Conservation (phyloP, 2,888 invertebrate species). For the Monoplex corrugatus region DNA sequence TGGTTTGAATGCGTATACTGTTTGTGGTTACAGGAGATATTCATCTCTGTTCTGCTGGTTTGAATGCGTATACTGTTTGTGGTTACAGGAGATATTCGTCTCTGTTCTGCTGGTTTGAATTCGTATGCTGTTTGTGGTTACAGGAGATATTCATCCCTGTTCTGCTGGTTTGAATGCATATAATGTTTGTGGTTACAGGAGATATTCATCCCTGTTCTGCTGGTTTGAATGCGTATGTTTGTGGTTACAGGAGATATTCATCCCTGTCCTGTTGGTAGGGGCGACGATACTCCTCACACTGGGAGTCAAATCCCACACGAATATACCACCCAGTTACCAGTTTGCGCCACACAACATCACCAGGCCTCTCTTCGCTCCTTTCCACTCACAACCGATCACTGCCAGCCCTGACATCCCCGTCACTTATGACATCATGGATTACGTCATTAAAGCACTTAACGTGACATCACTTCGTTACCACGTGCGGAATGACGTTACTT, state of each 20-base stretch:
- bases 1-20: no score
- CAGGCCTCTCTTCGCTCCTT: not conserved
- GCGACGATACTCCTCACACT: slow-evolving; percentile 29
- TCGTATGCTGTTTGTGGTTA: no score
- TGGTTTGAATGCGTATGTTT: no score
- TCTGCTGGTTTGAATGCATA: no score
- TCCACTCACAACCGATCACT: not conserved
- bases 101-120: no score
- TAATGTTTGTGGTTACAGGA: no score
- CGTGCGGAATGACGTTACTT: slow-evolving; percentile 31
- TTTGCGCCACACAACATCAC: slow-evolving; percentile 26
- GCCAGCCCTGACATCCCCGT: slow-evolving; percentile 4
- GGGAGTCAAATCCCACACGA: not conserved
- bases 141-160: no score
- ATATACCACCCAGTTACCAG: not conserved
- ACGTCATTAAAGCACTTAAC: slow-evolving; percentile 24
- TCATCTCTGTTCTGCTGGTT: no score
- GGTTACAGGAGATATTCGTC: no score
- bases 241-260: slow-evolving; percentile 36
- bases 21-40: no score
- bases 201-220: no score
- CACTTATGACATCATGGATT: slow-evolving; percentile 32
- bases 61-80: no score
- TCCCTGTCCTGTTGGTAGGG: slow-evolving; percentile 32
- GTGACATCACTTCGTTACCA: not conserved